A percentile compares a stretch with the other conserved stretches of the same genome.
Conservation (phyloP, 2,888 invertebrate species). For the Venustoraphidia nigricollis region DNA sequence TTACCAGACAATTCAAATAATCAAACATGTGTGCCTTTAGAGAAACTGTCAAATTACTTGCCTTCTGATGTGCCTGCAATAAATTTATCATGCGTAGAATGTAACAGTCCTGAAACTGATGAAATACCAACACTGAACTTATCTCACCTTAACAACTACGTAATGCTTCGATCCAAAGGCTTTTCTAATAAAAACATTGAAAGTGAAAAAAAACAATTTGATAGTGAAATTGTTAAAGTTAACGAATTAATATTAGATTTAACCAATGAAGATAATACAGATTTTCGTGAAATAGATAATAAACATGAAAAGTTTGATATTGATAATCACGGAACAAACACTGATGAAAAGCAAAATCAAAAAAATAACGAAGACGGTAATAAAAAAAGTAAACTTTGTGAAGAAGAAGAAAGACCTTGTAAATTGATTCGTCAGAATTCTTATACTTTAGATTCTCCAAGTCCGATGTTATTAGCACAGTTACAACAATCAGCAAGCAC, state of each 20-base stretch:
- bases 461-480: slow-evolving; percentile 54
- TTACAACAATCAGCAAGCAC: slow-evolving; percentile 34
- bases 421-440: slow-evolving; percentile 54
- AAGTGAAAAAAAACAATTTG: too few relatives aligned
- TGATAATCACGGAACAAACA: slow-evolving; percentile 10
- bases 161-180: too few relatives aligned
- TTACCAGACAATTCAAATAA: slow-evolving; percentile 1
- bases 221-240: too few relatives aligned
- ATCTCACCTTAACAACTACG: too few relatives aligned
- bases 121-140: too few relatives aligned
- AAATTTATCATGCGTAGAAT: too few relatives aligned
- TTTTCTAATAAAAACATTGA: too few relatives aligned
- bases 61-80: slow-evolving; percentile 6
- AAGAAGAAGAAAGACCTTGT: slow-evolving; percentile 26
- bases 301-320: neutral
- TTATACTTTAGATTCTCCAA: slow-evolving; percentile 62
- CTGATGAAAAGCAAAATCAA: slow-evolving; percentile 17
- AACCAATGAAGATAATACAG: too few relatives aligned
- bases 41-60: slow-evolving; percentile 4
- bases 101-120: too few relatives aligned
- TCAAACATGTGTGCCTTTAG: neutral
- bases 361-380: slow-evolving; percentile 6
- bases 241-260: too few relatives aligned
- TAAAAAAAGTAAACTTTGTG: slow-evolving; percentile 4
- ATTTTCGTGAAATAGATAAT: neutral